These are phyloP conservation scores for Hypsibius dujardini DNA, from an alignment of 1,140 invertebrate genomes.

Conservation along the genomic window DNA sequence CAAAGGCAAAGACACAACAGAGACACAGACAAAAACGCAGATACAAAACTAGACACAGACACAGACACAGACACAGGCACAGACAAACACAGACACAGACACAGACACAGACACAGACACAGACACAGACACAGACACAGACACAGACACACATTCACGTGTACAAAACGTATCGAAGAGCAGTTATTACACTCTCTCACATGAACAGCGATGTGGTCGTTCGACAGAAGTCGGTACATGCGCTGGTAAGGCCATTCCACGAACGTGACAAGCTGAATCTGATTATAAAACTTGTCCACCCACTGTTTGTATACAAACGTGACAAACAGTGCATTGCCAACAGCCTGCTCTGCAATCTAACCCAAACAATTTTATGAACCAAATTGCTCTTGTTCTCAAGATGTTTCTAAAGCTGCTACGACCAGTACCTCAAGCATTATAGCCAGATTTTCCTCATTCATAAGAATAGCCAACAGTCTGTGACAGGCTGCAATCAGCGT, in stretches of 20 bases:
- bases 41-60: not conserved
- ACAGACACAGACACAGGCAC: not conserved
- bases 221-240: not conserved
- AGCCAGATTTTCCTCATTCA: not conserved
- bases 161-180: too few species aligned
- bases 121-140: not conserved
- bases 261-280: not conserved
- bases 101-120: not conserved
- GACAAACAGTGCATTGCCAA: not conserved
- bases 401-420: slow-evolving; percentile 4
- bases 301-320: not conserved
- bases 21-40: not conserved
- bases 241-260: slow-evolving; percentile 9
- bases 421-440: slow-evolving; percentile 8
- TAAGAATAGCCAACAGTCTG: not conserved
- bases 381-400: not conserved
- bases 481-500: not conserved
- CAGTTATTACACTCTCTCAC: not conserved
- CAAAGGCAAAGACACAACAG: not conserved
- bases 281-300: slow-evolving; percentile 12
- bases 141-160: not conserved
- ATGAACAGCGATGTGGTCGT: not conserved
- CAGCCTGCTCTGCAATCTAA: slow-evolving; percentile 15
- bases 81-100: not conserved
- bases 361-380: not conserved